These are phyloP conservation scores for Siniperca chuatsi DNA, from an alignment of 2,113 vertebrate species.

Conservation along the genomic window DNA sequence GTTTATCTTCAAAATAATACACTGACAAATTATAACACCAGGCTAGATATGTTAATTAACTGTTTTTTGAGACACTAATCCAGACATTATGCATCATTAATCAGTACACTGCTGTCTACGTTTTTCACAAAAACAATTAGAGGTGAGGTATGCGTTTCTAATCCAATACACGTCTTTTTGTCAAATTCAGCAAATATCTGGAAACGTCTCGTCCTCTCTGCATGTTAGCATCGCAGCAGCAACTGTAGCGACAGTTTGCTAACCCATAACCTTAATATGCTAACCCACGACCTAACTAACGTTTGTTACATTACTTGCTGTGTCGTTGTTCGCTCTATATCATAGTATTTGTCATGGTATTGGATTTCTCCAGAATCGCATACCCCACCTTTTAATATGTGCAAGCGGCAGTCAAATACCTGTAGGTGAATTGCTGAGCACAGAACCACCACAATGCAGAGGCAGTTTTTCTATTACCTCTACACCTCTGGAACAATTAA, in stretches of 20 bases:
- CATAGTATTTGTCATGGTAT: no score
- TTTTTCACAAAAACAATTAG: conserved; percentile 16
- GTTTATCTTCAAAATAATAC: conserved; percentile 15
- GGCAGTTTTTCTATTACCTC: conserved; percentile 40
- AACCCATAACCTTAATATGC: no score
- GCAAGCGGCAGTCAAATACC: conserved; percentile 1
- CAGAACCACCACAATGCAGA: conserved; percentile 10
- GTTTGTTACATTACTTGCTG: no score
- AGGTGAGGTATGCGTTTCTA: no score
- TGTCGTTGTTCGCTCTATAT: no score
- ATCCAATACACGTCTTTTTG: no score
- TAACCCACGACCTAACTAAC: no score
- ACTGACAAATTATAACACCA: not conserved
- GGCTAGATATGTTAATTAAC: conserved; percentile 27
- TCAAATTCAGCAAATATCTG: no score
- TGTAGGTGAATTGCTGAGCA: conserved; percentile 8
- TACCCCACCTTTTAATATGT: not conserved
- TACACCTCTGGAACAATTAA: conserved; percentile 58
- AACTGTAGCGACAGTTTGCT: no score
- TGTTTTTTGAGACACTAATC: conserved; percentile 30
- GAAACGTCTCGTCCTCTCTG: no score
- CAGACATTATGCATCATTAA: conserved; percentile 34
- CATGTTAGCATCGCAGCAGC: no score
- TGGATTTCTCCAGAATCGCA: no score
- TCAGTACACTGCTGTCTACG: conserved; percentile 18